phyloP scores from a whole-genome alignment of 2,888 invertebrate genomes.

The Hemistola chrysoprasaria region DNA sequence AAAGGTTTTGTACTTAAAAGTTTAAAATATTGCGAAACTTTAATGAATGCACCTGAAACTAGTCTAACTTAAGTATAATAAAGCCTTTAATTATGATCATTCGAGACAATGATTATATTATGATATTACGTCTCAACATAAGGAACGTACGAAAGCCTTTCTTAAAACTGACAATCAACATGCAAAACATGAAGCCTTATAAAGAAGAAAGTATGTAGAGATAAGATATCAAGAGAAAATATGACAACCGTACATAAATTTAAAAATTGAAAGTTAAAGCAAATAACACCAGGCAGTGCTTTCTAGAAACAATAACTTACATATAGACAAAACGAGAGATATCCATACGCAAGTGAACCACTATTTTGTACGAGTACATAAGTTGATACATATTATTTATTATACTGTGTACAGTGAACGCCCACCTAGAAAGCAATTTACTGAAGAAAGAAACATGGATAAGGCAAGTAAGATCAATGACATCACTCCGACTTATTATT shows the following conservation, averaged over 20 bases:
- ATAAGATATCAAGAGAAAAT: slow-evolving; percentile 55
- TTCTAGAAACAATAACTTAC: slow-evolving; percentile 69
- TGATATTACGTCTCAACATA: too few species aligned
- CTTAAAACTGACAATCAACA: slow-evolving; percentile 8
- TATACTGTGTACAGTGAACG: slow-evolving; percentile 61
- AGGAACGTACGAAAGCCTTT: too few species aligned
- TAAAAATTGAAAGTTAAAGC: slow-evolving; percentile 74
- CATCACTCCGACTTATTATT: background rate
- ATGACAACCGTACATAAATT: slow-evolving; percentile 54
- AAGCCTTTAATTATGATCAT: too few species aligned
- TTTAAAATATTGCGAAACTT: too few species aligned
- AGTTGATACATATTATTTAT: too few species aligned
- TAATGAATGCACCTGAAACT: too few species aligned
- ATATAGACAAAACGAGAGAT: slow-evolving; percentile 42
- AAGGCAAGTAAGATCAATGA: slow-evolving; percentile 26
- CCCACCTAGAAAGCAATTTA: slow-evolving; percentile 46
- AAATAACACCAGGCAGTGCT: slow-evolving; percentile 67
- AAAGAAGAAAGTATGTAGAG: slow-evolving; percentile 30
- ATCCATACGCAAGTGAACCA: slow-evolving; percentile 41
- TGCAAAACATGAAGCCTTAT: slow-evolving; percentile 21
- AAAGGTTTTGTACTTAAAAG: too few species aligned
- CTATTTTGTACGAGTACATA: slow-evolving; percentile 53
- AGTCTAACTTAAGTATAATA: too few species aligned
- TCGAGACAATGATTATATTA: too few species aligned
- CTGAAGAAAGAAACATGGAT: slow-evolving; percentile 31